Conservation (phyloP, 2,113 vertebrate species). For the Pterocles orientalis region DNA sequence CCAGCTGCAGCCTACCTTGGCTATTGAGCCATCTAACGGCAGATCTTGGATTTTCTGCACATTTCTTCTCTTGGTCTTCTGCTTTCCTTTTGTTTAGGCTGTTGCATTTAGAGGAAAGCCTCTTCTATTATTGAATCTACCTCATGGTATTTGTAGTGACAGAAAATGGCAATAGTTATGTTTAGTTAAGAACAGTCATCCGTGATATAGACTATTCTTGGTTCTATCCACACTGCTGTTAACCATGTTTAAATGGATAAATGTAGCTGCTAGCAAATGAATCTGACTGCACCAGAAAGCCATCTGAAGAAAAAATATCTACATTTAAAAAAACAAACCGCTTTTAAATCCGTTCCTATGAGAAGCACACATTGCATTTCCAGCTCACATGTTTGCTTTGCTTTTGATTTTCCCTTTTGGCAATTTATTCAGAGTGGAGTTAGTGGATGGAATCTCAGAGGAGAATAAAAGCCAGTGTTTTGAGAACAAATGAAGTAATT, state of each 20-base stretch:
- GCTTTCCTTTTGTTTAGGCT: not conserved
- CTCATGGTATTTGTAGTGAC: not conserved
- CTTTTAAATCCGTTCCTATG: not conserved
- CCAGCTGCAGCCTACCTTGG: not conserved
- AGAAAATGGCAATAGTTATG: not conserved
- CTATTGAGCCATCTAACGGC: not conserved
- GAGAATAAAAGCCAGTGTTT: slow-evolving; percentile 59
- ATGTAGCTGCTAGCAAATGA: not conserved
- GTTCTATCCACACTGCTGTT: not conserved
- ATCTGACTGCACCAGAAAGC: not conserved
- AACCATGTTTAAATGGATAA: not conserved
- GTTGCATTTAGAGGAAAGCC: not conserved
- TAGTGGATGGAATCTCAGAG: slow-evolving; percentile 52
- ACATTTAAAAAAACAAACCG: not conserved
- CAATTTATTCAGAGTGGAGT: slow-evolving; percentile 35
- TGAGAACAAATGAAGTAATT: slow-evolving; percentile 67
- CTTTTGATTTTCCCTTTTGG: slow-evolving; percentile 43
- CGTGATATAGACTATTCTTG: not conserved
- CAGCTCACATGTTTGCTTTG: slow-evolving; percentile 1
- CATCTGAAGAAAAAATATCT: not conserved
- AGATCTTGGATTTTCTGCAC: not conserved
- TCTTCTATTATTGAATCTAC: not conserved
- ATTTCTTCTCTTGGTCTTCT: not conserved
- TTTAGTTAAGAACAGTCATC: not conserved
- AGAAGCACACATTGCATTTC: not conserved